These are phyloP conservation scores for Sericinus montela DNA, from an alignment of 2,888 invertebrate genomes.

Conservation along the genomic window DNA sequence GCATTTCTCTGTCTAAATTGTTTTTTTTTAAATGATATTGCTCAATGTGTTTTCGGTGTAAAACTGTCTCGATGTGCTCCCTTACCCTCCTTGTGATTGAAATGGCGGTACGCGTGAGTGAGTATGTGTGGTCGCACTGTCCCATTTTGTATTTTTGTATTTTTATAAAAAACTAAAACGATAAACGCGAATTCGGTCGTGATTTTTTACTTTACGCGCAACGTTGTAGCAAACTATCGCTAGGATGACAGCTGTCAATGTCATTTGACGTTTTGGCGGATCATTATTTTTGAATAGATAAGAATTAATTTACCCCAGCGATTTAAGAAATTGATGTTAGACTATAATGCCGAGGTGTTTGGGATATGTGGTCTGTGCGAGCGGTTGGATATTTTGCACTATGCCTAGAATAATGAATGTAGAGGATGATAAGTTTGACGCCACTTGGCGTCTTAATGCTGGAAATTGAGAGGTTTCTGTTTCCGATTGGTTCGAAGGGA, in stretches of 20 bases:
- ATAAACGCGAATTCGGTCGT: slow-evolving; percentile 72
- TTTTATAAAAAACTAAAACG: slow-evolving; percentile 75
- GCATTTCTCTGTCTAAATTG: slow-evolving; percentile 25
- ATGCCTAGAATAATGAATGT: slow-evolving; percentile 29
- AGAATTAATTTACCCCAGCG: slow-evolving; percentile 44
- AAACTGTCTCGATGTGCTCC: slow-evolving; percentile 61
- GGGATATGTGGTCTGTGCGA: slow-evolving; percentile 72
- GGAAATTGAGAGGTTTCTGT: slow-evolving; percentile 24
- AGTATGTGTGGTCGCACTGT: slow-evolving; percentile 68
- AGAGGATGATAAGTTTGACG: background rate
- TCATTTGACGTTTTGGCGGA: slow-evolving; percentile 15
- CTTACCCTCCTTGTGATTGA: slow-evolving; percentile 57
- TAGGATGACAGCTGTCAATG: background rate
- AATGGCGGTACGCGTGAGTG: slow-evolving; percentile 51
- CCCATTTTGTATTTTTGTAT: slow-evolving; percentile 80
- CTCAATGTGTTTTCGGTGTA: slow-evolving; percentile 61
- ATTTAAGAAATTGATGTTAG: slow-evolving; percentile 59
- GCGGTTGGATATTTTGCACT: slow-evolving; percentile 41
- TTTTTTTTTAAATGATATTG: slow-evolving; percentile 65
- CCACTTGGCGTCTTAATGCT: slow-evolving; percentile 22
- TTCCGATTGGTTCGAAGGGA: slow-evolving; percentile 28
- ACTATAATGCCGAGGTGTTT: slow-evolving; percentile 58
- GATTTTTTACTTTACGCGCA: slow-evolving; percentile 71
- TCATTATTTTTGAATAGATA: slow-evolving; percentile 28
- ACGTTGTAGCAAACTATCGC: slow-evolving; percentile 37